Evolutionary conservation across 1,140 invertebrate genomes (phyloP), one percentile per base, ranked within the genome.

Genomic region (Ladona fulva): DNA sequence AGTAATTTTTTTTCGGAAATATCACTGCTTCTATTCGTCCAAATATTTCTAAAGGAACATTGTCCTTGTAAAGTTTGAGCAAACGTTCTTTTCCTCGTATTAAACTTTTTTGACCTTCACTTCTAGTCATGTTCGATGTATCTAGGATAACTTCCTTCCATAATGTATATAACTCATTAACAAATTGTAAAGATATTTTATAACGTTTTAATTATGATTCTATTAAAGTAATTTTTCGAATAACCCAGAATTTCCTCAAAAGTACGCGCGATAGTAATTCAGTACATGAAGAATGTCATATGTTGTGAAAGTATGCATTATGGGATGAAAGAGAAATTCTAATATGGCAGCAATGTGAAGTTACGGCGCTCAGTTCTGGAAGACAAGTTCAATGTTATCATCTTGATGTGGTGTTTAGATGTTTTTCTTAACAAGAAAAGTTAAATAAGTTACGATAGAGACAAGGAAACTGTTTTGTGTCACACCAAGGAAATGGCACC

Each of bases 301-400:
- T 66, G 52, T 66, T 66, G 16, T 16, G 52, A 22, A 66, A 22
- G 14, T 19, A 66, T 16, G 52, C 52, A 66, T 66, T 66, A 22
- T 66, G 52, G 52, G 52, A 66, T 66, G 74, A 24, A 75, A 25
- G 74, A 75, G 29, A 75, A 75, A 75, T 75, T 75, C 24, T 75
- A 75, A 75, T 75, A 37, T 75, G 74, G 74, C 74, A 75, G 29
- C 74, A 75, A 5, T 75, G 74, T 75, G 29, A 75, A 75, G 3
- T 16, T 19, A 75, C 24, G 29, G 74, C 29, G 74, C 74, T 25
- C 29, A 75, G 24, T 8, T 22, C 29, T 75, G 19, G 74, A 75
- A 75, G 29, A 37, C 24, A 25, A 37, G 29, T 25, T 75, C 29
- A 25, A 37, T 75, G 74, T 25, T 25, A 25, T 75, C 24, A 5